Base-by-base conservation (phyloP, 2,113 vertebrate genomes). In the Australoheros scitulus region DNA sequence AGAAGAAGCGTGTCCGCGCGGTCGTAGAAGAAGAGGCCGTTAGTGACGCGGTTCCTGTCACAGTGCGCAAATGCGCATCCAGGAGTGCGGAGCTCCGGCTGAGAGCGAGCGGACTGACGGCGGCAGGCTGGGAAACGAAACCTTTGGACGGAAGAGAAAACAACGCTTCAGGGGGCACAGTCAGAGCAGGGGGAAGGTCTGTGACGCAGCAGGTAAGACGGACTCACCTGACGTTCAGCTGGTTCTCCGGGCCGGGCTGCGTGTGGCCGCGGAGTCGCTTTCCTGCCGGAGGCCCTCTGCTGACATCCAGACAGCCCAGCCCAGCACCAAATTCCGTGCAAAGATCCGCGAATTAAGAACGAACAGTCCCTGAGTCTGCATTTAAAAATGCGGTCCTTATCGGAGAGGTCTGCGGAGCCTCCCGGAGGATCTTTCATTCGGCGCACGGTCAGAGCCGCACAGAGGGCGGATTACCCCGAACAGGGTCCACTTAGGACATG, bases 121-220 rank as follows among this genome's bases (percentile, higher is more conserved):
- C 32, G 92, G 26, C 88, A 79, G 92, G 84, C 93, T 95, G 92
- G 94, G 90, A 89, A 88, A 89, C 93, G 91, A 93, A 52, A 86
- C 83, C 76, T 72, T 82, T 76, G 77, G 59, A 56, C 88, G 93
- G 87, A 94, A 88, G 76, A 90, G 87, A 82, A 90, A 94, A 85
- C 85, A 87, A 80, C 90, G 90, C 47, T 4, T 65, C 59, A 86
- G 82, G 75, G 77, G 76, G 6, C 43, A 18, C 63, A 87, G 50
- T 5, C 83, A 60, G 34, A 68, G 85, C 79, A 65, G 61, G 87
- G 75, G 61, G 41, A 88, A 65, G 59, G 83, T 77, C 89, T 81
- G 87, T 86, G 91, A 86, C 87, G 76, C 87, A 83, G 88, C 85
- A 94, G 94, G 95, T 95, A 83, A 91, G 76, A 6, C 13, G 13